phyloP scores from a whole-genome alignment of 1,140 invertebrate species.

The Drosophila insularis region DNA sequence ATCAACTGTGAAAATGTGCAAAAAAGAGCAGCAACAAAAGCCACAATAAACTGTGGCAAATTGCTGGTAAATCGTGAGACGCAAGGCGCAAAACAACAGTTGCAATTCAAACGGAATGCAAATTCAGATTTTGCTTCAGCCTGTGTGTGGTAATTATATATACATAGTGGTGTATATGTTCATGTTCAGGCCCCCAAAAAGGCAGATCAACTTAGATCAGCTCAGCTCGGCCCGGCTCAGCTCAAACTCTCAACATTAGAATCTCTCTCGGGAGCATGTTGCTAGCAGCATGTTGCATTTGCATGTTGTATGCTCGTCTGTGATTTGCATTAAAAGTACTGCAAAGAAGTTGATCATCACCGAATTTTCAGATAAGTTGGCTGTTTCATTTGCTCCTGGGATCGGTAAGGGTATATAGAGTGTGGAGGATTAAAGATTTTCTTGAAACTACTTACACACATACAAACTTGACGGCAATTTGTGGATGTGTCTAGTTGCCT shows the following conservation, averaged over 20 bases:
- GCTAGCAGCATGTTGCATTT: constrained; percentile 55
- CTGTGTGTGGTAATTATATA: constrained; percentile 61
- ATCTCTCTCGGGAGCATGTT: constrained; percentile 36
- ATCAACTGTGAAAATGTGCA: constrained; percentile 71
- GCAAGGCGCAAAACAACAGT: constrained; percentile 81
- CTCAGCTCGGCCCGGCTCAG: neutral
- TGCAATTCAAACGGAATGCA: constrained; percentile 82
- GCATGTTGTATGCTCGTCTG: constrained; percentile 38
- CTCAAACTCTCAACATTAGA: constrained; percentile 48
- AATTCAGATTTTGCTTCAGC: constrained; percentile 57
- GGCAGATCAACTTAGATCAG: constrained; percentile 15
- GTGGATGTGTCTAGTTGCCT: constrained; percentile 57
- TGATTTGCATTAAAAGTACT: constrained; percentile 41
- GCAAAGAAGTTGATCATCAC: neutral
- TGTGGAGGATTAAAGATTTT: too few relatives aligned
- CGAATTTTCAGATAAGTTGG: neutral
- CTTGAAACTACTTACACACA: neutral
- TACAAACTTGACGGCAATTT: constrained; percentile 48
- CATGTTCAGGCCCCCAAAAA: constrained; percentile 35
- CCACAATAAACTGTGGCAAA: constrained; percentile 68
- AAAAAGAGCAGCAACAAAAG: constrained; percentile 19
- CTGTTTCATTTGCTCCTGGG: neutral
- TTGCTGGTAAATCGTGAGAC: constrained; percentile 74
- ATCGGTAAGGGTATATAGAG: neutral
- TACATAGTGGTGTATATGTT: constrained; percentile 12